Base-by-base conservation (phyloP, 2,888 invertebrate species). In the Tetranychus truncatus region DNA sequence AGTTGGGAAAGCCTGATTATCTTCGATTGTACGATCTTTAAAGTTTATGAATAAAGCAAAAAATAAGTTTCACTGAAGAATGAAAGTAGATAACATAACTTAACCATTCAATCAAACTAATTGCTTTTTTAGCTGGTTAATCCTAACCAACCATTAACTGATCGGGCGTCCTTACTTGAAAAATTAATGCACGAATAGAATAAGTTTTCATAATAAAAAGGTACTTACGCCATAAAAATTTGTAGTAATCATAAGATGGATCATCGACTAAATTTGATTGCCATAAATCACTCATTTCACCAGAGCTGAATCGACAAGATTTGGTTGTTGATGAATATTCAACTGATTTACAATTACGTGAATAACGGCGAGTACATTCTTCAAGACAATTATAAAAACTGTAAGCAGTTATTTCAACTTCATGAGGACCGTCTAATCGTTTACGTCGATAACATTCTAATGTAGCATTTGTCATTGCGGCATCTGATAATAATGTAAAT, bases 201-300 rank as follows among this genome's bases (percentile, higher is more conserved):
- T 66, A 11, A 66, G 15, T 7, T 20, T n/a, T n/a, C 6, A 1
- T 6, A 1, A 66, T 66, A 20, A 66, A 66, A 6, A 66, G 18
- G 18, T 4, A 78, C 79, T 77, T 79, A 79, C 79, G 76, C 79
- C 79, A 79, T 67, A 77, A 78, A 73, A 79, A 78, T 73, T 93
- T 92, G 81, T 92, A 93, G 83, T 92, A 93, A 84, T 93, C 92
- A 82, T 91, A 92, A 83, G 92, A 92, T 2, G 91, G 91, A 82
- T 93, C 92, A 82, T 92, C 92, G 78, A 92, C 89, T 75, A 92
- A 88, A 77, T 92, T 86, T 87, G 91, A 69, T 20, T 69, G 69
- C 90, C 71, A 69, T 11, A 69, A 11, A 69, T 69, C 34, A 5
- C 11, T 21, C 69, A 69, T 69, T 20, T 69, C 69, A 20, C 69